A percentile compares a stretch with the other conserved stretches of the same genome.
These are phyloP conservation scores for Latheticus oryzae DNA, from an alignment of 2,888 invertebrate genomes.

Conservation along the genomic window DNA sequence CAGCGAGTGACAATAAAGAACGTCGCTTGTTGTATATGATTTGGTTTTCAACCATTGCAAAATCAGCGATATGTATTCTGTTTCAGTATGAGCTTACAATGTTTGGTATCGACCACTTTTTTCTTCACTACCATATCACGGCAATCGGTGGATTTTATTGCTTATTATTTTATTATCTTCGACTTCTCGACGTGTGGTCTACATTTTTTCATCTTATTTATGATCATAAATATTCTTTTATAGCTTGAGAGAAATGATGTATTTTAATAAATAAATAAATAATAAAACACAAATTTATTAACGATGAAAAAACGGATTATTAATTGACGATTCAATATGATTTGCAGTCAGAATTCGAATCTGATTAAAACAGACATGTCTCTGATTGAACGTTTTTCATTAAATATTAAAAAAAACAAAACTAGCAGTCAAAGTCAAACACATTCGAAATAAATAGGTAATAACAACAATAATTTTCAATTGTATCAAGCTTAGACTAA, in stretches of 20 bases:
- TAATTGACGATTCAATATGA: no score
- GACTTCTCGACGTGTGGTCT: constrained; percentile 53
- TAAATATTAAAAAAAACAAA: no score
- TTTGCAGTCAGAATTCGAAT: no score
- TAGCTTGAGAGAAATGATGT: constrained; percentile 24
- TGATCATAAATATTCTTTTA: constrained; percentile 24
- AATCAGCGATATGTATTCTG: constrained; percentile 37
- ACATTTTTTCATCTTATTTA: constrained; percentile 33
- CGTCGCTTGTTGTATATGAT: constrained; percentile 32
- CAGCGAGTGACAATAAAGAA: constrained; percentile 35
- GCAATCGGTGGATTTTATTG: constrained; percentile 54
- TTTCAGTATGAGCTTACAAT: constrained; percentile 37
- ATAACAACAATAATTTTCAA: no score
- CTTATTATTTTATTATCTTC: constrained; percentile 56
- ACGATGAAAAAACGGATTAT: no score
- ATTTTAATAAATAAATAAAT: no score
- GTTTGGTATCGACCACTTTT: constrained; percentile 43
- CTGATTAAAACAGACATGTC: no score
- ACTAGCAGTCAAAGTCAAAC: no score
- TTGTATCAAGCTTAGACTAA: no score
- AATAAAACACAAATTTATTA: no score
- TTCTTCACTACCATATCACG: constrained; percentile 41
- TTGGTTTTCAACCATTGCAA: constrained; percentile 7
- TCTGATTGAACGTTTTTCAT: no score
- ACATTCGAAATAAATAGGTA: no score